Evolutionary conservation across 2,113 vertebrate species (phyloP), one percentile per base, ranked within the genome.

Genomic region (Anthoscopus minutus): DNA sequence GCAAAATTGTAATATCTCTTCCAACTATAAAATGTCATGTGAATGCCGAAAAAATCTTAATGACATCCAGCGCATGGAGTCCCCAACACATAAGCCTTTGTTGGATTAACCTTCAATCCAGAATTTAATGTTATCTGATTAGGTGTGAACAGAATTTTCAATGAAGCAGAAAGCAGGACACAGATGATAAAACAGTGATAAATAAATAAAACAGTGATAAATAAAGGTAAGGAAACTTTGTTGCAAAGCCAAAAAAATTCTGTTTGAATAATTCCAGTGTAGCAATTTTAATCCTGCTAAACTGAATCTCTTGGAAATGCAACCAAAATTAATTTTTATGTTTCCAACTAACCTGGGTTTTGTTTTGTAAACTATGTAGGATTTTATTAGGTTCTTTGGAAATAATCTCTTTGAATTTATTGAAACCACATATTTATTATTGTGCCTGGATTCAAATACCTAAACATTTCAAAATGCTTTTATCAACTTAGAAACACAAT

Each of bases 151-250:
- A 87, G 93, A 94, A 67, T 47, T 92, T 91, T 96, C 95, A 96
- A 85, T 88, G 89, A 95, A 94, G 95, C 80, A 97, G 92, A 96
- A 96, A 97, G 95, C 96, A 97, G 96, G 96, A 96, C 91, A 81
- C 92, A 96, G 94, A 91, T 97, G 96, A 97, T 92, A 92, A 96
- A 97, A 97, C 80, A 96, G 19, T 74, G n/a, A 84, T n/a, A n/a
- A n/a, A n/a, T n/a, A n/a, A n/a, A n/a, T n/a, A n/a, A n/a, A n/a
- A n/a, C n/a, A 80, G 87, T 86, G n/a, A n/a, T 72, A 93, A 92
- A 95, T 77, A 92, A 82, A 92, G 93, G 95, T 96, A 95, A 92
- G 79, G 35, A 35, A 89, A 88, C 61, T 83, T 90, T 71, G 50
- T 67, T 92, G 51, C 57, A 82, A 93, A 82, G 81, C 92, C 81